Conservation (phyloP, 2,888 invertebrate species). For the Macropis europaea region DNA sequence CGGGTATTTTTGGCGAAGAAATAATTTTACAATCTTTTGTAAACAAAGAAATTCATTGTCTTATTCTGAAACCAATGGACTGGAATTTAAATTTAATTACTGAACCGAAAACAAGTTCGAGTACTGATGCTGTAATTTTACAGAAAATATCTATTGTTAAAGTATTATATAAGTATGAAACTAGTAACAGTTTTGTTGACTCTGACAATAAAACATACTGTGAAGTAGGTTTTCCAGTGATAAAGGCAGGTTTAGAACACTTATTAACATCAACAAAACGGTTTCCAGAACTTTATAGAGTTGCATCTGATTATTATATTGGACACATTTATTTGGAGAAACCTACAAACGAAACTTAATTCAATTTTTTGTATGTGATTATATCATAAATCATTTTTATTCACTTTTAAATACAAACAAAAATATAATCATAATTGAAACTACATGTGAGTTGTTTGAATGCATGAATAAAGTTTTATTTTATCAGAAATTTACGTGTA, state of each 20-base stretch:
- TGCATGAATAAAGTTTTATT: conserved; percentile 39
- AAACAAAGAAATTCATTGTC: conserved; percentile 61
- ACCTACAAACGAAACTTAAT: not conserved
- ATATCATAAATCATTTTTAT: not conserved
- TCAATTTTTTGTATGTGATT: not conserved
- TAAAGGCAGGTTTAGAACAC: conserved; percentile 73
- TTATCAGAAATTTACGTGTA: conserved; percentile 36
- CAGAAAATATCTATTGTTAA: conserved; percentile 66
- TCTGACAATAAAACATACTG: conserved; percentile 65
- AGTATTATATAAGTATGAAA: conserved; percentile 74
- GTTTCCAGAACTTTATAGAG: conserved; percentile 72
- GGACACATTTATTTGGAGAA: conserved; percentile 67
- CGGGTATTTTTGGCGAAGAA: conserved; percentile 66
- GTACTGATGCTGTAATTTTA: conserved; percentile 54
- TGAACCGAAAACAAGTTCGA: conserved; percentile 48
- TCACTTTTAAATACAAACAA: conserved; percentile 6
- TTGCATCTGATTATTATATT: conserved; percentile 67
- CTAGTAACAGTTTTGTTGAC: conserved; percentile 47
- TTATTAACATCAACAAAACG: conserved; percentile 69
- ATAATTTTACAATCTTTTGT: conserved; percentile 70
- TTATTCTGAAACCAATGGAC: conserved; percentile 73
- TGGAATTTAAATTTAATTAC: conserved; percentile 70
- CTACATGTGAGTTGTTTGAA: conserved; percentile 6
- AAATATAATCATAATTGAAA: conserved; percentile 8
- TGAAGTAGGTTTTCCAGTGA: conserved; percentile 67